These are phyloP conservation scores for Coendou prehensilis DNA, from an alignment of 2,797 vertebrate genomes.

Conservation along the genomic window DNA sequence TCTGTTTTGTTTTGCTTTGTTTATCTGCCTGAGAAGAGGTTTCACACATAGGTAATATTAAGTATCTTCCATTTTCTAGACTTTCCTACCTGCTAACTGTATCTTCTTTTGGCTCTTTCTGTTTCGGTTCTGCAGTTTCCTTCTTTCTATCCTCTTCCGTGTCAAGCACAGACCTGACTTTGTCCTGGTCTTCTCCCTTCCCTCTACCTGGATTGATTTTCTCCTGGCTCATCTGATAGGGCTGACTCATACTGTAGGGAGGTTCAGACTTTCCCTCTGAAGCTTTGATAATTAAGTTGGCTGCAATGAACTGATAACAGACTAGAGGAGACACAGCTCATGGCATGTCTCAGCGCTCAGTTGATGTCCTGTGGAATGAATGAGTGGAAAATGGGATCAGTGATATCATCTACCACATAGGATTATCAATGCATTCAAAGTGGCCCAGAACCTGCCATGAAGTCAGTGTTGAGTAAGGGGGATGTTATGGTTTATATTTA, in stretches of 20 bases:
- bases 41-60: neutral
- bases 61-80: neutral
- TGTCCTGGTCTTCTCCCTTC: neutral
- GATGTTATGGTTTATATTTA: neutral
- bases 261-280: neutral
- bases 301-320: neutral
- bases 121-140: neutral
- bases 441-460: neutral
- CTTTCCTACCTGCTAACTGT: too few species aligned
- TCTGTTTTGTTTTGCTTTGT: too few species aligned
- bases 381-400: neutral
- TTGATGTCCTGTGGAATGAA: neutral
- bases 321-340: too few species aligned
- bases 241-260: neutral
- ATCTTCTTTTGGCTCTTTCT: too few species aligned
- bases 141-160: neutral
- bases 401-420: neutral
- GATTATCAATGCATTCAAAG: neutral
- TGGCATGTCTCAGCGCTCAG: neutral
- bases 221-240: neutral
- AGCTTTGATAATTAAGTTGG: neutral
- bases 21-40: neutral
- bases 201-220: neutral
- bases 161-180: neutral
- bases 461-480: neutral